Percentiles rank a stretch among this genome's conserved stretches.
phyloP scores from a whole-genome alignment of 2,888 invertebrate genomes.

The Chrysina gloriosa region DNA sequence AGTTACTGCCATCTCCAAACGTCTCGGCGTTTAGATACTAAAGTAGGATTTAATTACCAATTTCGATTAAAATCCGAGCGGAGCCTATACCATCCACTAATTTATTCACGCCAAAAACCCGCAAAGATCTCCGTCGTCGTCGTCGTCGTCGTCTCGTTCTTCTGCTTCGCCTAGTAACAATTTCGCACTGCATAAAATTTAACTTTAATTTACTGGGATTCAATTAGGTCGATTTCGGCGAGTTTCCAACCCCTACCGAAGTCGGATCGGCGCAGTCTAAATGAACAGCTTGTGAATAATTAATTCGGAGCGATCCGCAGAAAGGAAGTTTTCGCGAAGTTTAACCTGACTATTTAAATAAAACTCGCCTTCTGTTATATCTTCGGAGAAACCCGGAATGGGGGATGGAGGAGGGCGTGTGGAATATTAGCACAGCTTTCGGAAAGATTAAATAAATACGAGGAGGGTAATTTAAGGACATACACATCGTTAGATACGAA shows the following conservation, averaged over 20 bases:
- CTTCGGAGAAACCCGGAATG: background rate
- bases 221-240: constrained; percentile 9
- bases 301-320: background rate
- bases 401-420: background rate
- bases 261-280: constrained; percentile 7
- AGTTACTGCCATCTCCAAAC: no score
- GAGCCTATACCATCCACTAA: no score
- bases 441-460: background rate
- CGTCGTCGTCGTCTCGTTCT: no score
- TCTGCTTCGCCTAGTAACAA: background rate
- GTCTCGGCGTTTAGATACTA: no score
- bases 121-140: no score
- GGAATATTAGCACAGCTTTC: background rate
- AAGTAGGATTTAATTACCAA: no score
- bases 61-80: no score
- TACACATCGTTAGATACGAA: background rate
- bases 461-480: background rate
- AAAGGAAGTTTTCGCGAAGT: constrained; percentile 7
- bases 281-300: constrained; percentile 20
- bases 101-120: no score
- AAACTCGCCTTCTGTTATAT: background rate
- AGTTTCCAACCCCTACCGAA: background rate
- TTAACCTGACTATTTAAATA: constrained; percentile 13
- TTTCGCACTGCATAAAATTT: constrained; percentile 5
- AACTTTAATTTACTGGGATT: constrained; percentile 10